Conservation (phyloP, 2,888 invertebrate species). For the Dioctria rufipes region DNA sequence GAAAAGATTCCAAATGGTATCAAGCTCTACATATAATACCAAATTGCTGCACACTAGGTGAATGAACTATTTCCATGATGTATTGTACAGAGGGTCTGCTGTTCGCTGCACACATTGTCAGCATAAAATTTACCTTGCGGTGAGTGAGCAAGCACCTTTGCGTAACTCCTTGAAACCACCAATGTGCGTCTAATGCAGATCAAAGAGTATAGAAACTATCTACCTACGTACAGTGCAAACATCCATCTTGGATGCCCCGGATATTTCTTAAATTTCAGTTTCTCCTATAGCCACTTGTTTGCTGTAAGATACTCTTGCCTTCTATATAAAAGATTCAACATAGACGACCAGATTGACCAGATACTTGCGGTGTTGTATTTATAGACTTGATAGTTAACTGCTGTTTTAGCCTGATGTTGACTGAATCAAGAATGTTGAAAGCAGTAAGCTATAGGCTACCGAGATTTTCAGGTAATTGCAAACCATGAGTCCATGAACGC, state of each 20-base stretch:
- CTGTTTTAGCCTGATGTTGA: conserved; percentile 9
- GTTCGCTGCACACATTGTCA: background rate
- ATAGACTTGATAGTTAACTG: background rate
- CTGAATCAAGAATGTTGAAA: background rate
- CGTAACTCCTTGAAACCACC: conserved; percentile 35
- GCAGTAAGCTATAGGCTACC: background rate
- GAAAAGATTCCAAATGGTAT: conserved; percentile 15
- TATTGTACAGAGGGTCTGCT: background rate
- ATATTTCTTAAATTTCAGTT: conserved; percentile 48
- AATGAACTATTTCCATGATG: background rate
- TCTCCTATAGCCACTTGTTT: background rate
- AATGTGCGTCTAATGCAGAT: conserved; percentile 45
- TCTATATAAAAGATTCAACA: background rate
- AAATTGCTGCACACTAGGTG: conserved; percentile 11
- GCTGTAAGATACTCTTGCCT: background rate
- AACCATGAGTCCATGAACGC: conserved; percentile 22
- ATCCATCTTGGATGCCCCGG: conserved; percentile 29
- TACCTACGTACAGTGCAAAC: background rate
- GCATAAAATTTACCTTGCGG: conserved; percentile 36
- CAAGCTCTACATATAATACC: conserved; percentile 17
- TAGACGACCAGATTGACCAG: conserved; percentile 2
- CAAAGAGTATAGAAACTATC: conserved; percentile 13
- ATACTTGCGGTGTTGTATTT: background rate
- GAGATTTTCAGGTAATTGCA: conserved; percentile 11
- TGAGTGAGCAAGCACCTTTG: conserved; percentile 34